Conservation (phyloP, 2,888 invertebrate species). For the Augochlorella aurata region DNA sequence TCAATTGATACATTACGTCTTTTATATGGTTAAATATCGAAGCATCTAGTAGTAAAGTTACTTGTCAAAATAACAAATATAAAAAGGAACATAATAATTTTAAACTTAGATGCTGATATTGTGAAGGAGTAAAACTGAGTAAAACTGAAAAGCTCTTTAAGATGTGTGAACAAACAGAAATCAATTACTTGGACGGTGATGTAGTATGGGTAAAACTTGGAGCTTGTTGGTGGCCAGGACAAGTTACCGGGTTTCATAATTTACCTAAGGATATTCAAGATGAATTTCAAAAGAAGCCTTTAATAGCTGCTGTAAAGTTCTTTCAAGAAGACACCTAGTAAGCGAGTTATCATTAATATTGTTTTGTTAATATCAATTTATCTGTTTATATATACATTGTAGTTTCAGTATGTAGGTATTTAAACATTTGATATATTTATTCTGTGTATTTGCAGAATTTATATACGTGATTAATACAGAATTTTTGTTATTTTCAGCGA, state of each 20-base stretch:
- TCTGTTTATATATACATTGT: not conserved
- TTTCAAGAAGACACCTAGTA: conserved; percentile 93
- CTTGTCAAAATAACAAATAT: conserved; percentile 23
- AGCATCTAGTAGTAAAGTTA: conserved; percentile 25
- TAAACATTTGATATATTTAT: conserved; percentile 21
- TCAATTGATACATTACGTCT: conserved; percentile 14
- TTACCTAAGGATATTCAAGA: conserved; percentile 87
- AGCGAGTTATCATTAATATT: conserved; percentile 77
- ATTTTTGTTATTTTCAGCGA: conserved; percentile 86
- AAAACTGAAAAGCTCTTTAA: conserved; percentile 59
- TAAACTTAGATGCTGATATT: conserved; percentile 49
- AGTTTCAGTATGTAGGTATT: conserved; percentile 21
- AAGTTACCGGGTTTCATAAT: conserved; percentile 86
- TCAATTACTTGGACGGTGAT: conserved; percentile 88
- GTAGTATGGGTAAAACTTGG: conserved; percentile 94
- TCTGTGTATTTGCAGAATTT: not conserved
- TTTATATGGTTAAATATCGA: conserved; percentile 24
- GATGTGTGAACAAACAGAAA: conserved; percentile 89
- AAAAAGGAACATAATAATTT: conserved; percentile 26
- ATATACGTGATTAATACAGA: conserved; percentile 28
- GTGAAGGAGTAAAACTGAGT: conserved; percentile 43
- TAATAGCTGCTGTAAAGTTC: conserved; percentile 92
- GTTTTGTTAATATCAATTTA: not conserved
- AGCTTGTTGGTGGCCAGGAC: conserved; percentile 93
- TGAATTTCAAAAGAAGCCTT: conserved; percentile 86